These are phyloP conservation scores for Triplophysa yarkandensis DNA, from an alignment of 2,797 vertebrate genomes.

Conservation along the genomic window DNA sequence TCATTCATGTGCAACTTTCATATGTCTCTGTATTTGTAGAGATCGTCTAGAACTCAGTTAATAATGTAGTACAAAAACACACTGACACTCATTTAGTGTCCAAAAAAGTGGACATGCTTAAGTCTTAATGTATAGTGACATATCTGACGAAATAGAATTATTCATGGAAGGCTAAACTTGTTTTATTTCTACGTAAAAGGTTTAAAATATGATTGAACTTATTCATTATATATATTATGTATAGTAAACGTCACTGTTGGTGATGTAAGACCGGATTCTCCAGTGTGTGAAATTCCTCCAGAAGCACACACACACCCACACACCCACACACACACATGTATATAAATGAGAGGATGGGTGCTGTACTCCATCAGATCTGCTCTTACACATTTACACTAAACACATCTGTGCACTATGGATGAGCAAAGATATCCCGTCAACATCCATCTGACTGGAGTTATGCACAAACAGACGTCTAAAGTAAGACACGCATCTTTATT, in stretches of 20 bases:
- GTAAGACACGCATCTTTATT: constrained; percentile 55
- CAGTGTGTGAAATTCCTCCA: not conserved
- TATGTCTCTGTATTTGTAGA: no score
- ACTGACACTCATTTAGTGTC: no score
- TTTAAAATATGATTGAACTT: no score
- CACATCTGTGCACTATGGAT: constrained; percentile 61
- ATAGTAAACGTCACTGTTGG: not conserved
- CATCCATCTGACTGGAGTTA: constrained; percentile 68
- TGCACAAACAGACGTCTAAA: constrained; percentile 72
- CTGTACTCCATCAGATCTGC: not conserved
- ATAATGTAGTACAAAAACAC: no score
- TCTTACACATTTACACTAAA: not conserved
- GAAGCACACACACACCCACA: not conserved
- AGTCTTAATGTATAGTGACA: no score
- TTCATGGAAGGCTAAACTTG: no score
- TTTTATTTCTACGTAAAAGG: no score
- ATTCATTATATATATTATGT: no score
- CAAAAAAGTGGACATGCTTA: no score
- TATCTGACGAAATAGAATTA: no score
- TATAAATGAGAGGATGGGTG: not conserved
- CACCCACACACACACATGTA: not conserved
- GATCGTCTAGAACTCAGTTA: no score
- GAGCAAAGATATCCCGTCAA: constrained; percentile 65
- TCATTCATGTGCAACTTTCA: no score
- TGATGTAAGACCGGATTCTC: not conserved